These are phyloP conservation scores for Gnathonemus longibarbis DNA, from an alignment of 2,113 vertebrate genomes.

Conservation along the genomic window DNA sequence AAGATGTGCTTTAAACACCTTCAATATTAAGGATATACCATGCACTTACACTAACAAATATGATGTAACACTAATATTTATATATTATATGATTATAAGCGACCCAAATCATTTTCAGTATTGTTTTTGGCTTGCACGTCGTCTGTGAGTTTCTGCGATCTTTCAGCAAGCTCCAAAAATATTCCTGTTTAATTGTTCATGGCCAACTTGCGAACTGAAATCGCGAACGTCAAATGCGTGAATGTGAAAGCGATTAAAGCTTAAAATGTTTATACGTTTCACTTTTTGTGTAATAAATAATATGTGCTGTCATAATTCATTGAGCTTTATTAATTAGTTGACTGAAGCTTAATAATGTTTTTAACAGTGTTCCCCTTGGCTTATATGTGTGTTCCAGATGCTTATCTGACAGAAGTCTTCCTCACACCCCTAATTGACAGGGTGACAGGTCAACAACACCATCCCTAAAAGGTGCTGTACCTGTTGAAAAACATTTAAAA, in stretches of 20 bases:
- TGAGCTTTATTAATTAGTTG: neutral
- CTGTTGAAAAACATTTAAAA: neutral
- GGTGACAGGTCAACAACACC: neutral
- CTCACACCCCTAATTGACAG: neutral
- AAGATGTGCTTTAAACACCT: neutral
- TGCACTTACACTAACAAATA: neutral
- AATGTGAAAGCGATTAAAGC: neutral
- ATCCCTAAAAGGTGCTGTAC: neutral
- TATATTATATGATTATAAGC: neutral
- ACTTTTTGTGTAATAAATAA: neutral
- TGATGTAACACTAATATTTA: neutral
- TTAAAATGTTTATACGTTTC: neutral
- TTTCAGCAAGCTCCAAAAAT: neutral
- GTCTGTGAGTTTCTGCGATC: neutral
- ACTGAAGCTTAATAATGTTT: neutral
- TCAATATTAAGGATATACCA: neutral
- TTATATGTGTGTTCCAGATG: neutral
- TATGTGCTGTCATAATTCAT: neutral
- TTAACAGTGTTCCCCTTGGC: neutral
- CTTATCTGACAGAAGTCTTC: neutral
- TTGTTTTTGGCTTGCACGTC: neutral
- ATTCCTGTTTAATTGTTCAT: neutral
- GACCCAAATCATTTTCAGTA: neutral
- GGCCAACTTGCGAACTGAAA: neutral
- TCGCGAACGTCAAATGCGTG: neutral